phyloP scores from a whole-genome alignment of 1,140 invertebrate species.

The Drosophila orena region DNA sequence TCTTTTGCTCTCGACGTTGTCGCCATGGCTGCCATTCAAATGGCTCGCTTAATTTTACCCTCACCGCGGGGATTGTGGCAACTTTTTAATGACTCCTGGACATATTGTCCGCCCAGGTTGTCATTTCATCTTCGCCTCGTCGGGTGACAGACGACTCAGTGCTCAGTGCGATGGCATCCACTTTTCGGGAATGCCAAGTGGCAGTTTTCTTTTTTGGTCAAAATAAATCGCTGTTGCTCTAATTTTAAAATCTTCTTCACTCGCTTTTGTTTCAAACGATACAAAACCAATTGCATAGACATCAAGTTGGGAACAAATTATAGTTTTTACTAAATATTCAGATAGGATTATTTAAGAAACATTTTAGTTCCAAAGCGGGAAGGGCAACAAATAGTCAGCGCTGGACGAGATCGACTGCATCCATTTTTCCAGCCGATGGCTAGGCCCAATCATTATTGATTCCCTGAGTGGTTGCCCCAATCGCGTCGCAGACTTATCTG shows the following conservation, averaged over 20 bases:
- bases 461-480: slow-evolving; percentile 58
- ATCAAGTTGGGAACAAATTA: no score
- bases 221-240: background rate
- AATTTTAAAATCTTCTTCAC: background rate
- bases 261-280: background rate
- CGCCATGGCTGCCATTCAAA: slow-evolving; percentile 59
- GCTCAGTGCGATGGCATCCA: background rate
- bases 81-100: slow-evolving; percentile 52
- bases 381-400: slow-evolving; percentile 9
- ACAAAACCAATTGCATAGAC: background rate
- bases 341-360: no score
- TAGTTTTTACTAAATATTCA: no score
- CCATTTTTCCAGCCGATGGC: slow-evolving; percentile 22
- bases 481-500: slow-evolving; percentile 43
- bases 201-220: background rate
- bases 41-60: slow-evolving; percentile 54
- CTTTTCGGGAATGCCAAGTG: slow-evolving; percentile 2
- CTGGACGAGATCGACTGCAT: background rate
- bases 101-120: slow-evolving; percentile 29
- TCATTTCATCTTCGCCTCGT: slow-evolving; percentile 20
- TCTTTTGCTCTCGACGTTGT: slow-evolving; percentile 52
- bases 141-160: background rate
- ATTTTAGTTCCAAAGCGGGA: background rate
- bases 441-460: slow-evolving; percentile 71
- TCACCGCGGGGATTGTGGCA: slow-evolving; percentile 33